Evolutionary conservation across 2,113 vertebrate genomes (phyloP).

Genomic region (Egretta garzetta): DNA sequence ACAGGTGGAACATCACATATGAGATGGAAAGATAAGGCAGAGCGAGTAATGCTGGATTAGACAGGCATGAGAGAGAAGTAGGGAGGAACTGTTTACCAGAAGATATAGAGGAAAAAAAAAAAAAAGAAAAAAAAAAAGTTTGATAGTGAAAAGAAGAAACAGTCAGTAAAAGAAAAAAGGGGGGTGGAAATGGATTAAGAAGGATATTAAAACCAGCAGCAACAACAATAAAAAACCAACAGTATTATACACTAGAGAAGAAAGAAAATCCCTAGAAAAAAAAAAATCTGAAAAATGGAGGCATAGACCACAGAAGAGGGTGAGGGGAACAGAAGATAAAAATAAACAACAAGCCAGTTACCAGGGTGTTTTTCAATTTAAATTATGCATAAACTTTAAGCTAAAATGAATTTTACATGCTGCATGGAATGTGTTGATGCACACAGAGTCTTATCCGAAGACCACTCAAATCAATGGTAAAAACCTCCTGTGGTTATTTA

Average conservation of each 20-base stretch:
- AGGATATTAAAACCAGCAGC: background rate
- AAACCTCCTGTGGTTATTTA: slow-evolving; percentile 39
- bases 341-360: slow-evolving; percentile 4
- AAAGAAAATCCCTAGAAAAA: background rate
- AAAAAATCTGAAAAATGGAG: background rate
- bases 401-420: slow-evolving; percentile 57
- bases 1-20: background rate
- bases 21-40: background rate
- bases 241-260: background rate
- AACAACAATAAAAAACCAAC: background rate
- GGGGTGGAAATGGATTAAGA: background rate
- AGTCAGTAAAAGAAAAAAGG: background rate
- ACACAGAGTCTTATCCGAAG: slow-evolving; percentile 16
- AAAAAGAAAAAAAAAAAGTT: background rate
- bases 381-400: slow-evolving; percentile 49
- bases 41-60: background rate
- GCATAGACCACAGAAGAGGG: background rate
- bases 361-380: slow-evolving; percentile 1
- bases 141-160: background rate
- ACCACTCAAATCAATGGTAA: slow-evolving; percentile 9
- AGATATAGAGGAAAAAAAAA: background rate
- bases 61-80: background rate
- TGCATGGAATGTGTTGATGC: background rate
- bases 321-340: slow-evolving; percentile 13
- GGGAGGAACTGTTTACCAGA: background rate